phyloP scores from a whole-genome alignment of 2,888 invertebrate species.

The Electrophaes corylata region DNA sequence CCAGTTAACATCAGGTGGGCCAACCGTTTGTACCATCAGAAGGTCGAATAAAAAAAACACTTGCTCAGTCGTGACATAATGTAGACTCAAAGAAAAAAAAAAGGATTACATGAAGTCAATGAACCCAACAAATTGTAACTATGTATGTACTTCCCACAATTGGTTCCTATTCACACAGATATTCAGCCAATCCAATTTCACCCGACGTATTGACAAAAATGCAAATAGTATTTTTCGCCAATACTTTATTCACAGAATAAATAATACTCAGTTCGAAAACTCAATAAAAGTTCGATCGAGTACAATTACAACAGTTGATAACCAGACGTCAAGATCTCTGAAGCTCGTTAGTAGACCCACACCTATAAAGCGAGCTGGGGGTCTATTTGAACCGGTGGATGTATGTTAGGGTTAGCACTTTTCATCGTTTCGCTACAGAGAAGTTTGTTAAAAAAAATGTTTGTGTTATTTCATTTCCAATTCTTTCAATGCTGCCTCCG shows the following conservation, averaged over 20 bases:
- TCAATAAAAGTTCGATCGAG: constrained; percentile 34
- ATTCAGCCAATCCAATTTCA: not conserved
- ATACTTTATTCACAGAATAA: constrained; percentile 17
- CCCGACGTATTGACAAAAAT: not conserved
- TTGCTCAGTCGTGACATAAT: no score
- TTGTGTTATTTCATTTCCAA: no score
- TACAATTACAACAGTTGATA: constrained; percentile 25
- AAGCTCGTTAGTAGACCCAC: constrained; percentile 18
- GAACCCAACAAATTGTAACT: not conserved
- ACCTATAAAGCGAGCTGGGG: constrained; percentile 13
- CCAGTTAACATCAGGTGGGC: no score
- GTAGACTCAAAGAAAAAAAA: no score
- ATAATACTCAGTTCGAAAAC: constrained; percentile 10
- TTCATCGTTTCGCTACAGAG: not conserved
- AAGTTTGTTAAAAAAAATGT: no score
- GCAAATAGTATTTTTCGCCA: constrained; percentile 18
- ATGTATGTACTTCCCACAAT: not conserved
- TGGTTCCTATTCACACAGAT: not conserved
- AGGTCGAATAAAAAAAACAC: no score
- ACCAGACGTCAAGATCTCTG: constrained; percentile 27
- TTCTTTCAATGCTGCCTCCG: no score
- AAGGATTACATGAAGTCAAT: not conserved
- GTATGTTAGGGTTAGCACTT: constrained; percentile 11
- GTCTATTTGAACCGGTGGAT: constrained; percentile 22
- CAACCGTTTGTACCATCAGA: no score